Evolutionary conservation across 2,797 vertebrate species (phyloP), one percentile per base, ranked within the genome.

Genomic region (Amphiprion clarkii): DNA sequence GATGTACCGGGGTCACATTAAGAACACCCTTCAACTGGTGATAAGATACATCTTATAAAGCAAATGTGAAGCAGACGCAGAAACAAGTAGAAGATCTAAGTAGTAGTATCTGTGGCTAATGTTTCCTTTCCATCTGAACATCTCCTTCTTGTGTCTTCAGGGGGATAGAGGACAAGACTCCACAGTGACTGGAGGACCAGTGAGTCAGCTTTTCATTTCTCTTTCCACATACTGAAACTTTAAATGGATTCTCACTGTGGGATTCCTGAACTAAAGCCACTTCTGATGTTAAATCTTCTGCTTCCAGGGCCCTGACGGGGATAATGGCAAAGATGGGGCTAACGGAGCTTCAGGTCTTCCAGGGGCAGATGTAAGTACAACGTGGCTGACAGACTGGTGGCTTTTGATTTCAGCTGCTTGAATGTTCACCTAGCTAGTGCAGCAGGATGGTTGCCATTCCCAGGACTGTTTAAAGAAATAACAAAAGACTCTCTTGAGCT

Each of bases 281-380:
- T 12, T 12, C 3, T 64, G 39, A 74, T 1, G 0, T 21, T 58
- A 23, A 59, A 33, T 48, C 53, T 52, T 66, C 39, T 84, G 46
- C 40, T 84, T 83, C 11, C 82, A 99, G 98, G 98, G 97, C 48
- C 82, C 82, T 0, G 93, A 95, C 29, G 98, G 98, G 13, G 96
- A 97, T 0, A 85, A 95, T 8, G 97, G 97, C 36, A 96, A 92
- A 84, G 92, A 96, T 1, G 97, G 97, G 78, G 89, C 87, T 59
- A 79, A 95, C 0, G 98, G 97, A 73, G 78, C 94, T 70, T 87
- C 96, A 3, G 98, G 98, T 36, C 94, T 95, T 7, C 96, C 97
- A 0, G 98, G 98, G 5, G 95, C 96, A 39, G 98, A 99, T 74
- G 98, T 99, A 78, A 97, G 98, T 97, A 86, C 6, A 44, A 4